Evolutionary conservation across 2,113 vertebrate species (phyloP).

Genomic region (Thamnophis sirtalis): DNA sequence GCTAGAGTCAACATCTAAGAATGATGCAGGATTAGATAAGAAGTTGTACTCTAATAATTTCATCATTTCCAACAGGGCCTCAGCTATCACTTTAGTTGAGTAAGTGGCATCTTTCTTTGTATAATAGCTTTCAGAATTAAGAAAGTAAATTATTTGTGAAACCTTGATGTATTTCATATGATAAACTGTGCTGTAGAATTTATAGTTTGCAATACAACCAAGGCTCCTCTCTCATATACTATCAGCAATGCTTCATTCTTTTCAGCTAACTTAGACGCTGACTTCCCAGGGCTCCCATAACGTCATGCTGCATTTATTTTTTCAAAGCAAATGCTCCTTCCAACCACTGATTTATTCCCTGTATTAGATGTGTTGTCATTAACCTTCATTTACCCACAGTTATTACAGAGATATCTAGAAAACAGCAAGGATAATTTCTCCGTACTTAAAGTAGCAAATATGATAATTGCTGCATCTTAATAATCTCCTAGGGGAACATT

Average conservation of each 20-base stretch:
- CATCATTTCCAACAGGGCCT: background rate
- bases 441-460: slow-evolving; percentile 14
- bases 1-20: background rate
- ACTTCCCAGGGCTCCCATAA: slow-evolving; percentile 15
- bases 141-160: background rate
- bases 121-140: background rate
- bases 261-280: slow-evolving; percentile 5
- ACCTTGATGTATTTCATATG: background rate
- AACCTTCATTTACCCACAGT: background rate
- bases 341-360: slow-evolving; percentile 28
- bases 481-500: background rate
- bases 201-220: slow-evolving; percentile 22
- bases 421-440: background rate
- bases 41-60: background rate
- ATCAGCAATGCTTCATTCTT: background rate
- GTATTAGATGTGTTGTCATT: slow-evolving; percentile 1
- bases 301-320: slow-evolving; percentile 23
- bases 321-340: slow-evolving; percentile 21
- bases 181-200: slow-evolving; percentile 14
- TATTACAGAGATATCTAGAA: slow-evolving; percentile 1
- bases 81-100: background rate
- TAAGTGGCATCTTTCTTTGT: background rate
- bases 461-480: background rate
- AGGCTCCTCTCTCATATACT: slow-evolving; percentile 1
- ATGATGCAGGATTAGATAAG: background rate